phyloP scores from a whole-genome alignment of 2,113 vertebrate species.

The Noturus placidus region DNA sequence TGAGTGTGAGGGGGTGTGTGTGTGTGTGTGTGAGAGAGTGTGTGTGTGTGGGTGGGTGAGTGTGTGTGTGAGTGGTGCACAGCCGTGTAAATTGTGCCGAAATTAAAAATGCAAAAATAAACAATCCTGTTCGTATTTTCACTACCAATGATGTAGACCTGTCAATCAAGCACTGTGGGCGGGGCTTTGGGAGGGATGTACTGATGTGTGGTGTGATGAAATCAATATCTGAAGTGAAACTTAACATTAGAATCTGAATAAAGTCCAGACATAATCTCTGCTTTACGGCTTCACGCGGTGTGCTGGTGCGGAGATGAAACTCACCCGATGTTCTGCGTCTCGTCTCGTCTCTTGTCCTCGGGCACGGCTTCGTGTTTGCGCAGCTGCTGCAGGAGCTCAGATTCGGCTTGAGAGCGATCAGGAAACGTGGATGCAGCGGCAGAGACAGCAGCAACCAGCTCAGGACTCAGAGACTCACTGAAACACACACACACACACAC shows the following conservation, averaged over 20 bases:
- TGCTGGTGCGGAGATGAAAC: slow-evolving; percentile 19
- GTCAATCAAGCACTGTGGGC: no score
- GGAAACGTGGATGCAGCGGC: slow-evolving; percentile 83
- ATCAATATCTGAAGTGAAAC: neutral
- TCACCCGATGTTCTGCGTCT: slow-evolving; percentile 73
- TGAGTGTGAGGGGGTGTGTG: no score
- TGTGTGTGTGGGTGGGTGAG: no score
- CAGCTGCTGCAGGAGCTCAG: slow-evolving; percentile 83
- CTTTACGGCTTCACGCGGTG: neutral
- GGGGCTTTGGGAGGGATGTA: no score
- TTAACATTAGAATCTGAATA: neutral
- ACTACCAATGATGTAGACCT: no score
- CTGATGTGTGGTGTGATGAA: neutral
- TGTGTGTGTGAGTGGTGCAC: no score
- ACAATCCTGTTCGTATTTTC: no score
- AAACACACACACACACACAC: slow-evolving; percentile 45
- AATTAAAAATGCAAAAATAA: no score
- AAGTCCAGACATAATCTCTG: no score
- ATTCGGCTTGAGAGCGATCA: slow-evolving; percentile 71
- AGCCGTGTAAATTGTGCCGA: no score
- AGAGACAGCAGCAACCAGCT: slow-evolving; percentile 80
- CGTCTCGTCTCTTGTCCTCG: slow-evolving; percentile 70
- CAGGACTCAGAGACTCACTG: slow-evolving; percentile 69
- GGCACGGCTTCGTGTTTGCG: slow-evolving; percentile 74
- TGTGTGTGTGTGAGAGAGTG: no score